Evolutionary conservation across 2,113 vertebrate species (phyloP).

Genomic region (Agelaius phoeniceus): DNA sequence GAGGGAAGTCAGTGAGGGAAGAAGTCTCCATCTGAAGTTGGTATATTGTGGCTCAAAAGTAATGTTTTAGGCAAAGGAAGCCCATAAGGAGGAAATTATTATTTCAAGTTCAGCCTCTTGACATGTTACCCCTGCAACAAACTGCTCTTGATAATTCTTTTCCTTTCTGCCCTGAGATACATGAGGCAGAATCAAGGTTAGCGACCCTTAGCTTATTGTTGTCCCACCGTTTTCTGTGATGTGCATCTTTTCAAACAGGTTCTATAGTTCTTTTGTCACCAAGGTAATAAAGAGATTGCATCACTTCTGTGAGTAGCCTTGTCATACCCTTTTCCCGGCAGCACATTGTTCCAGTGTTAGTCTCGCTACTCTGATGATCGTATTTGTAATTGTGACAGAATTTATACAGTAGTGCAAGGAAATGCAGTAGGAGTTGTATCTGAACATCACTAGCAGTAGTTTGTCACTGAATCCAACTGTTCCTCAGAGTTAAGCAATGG

Average conservation of each 20-base stretch:
- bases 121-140: background rate
- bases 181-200: background rate
- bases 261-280: background rate
- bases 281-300: background rate
- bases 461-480: background rate
- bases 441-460: background rate
- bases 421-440: background rate
- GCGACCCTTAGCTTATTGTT: background rate
- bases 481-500: background rate
- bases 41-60: background rate
- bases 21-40: background rate
- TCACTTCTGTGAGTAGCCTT: background rate
- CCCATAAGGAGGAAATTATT: accelerated
- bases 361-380: accelerated
- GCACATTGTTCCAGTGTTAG: background rate
- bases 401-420: background rate
- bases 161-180: background rate
- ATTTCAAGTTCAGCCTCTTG: background rate
- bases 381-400: background rate
- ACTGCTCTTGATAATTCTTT: background rate
- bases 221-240: background rate
- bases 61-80: background rate
- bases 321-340: background rate
- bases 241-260: background rate
- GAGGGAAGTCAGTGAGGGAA: background rate